Evolutionary conservation across 2,888 invertebrate genomes (phyloP), one percentile per base, ranked within the genome.

Genomic region (Hirtodrosophila duncani): DNA sequence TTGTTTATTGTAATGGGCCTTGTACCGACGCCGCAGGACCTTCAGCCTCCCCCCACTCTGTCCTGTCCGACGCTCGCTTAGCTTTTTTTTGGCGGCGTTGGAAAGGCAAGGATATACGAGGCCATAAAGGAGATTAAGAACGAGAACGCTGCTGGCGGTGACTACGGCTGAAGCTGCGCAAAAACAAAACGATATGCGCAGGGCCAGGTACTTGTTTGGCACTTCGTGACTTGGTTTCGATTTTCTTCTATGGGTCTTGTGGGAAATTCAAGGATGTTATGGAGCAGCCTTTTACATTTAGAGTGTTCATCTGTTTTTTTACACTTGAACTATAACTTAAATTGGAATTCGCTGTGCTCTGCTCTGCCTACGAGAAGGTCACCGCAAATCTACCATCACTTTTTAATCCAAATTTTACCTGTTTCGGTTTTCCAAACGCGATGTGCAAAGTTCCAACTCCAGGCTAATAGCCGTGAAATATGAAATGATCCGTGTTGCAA

Each of bases 1-100:
- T 75, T 77, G 79, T 83, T 83, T 81, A 82, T 82, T 81, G 59
- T 83, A 83, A 82, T 80, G 67, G 71, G 49, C 55, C 53, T 37
- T 63, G 53, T 65, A 74, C 57, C 67, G 79, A 75, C 75, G 65
- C 63, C 70, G 65, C 79, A 74, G 57, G 55, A 64, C 68, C 50
- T 52, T 48, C 52, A 31, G 16, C 30, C 27, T 30, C 24, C 27
- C 27, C 38, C 41, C 17, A 6, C 18, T n/a, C n/a, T n/a, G n/a
- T n/a, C n/a, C n/a, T n/a, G n/a, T n/a, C n/a, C n/a, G n/a, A n/a
- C n/a, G n/a, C 42, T 21, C 9, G 7, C 27, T 49, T 42, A 44
- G 26, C 51, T 58, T 61, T 57, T 53, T 37, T 27, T 52, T 34
- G 14, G 43, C 48, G 39, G 31, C 27, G 33, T 23, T 34, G 7